Evolutionary conservation across 2,797 vertebrate species (phyloP), one percentile per base, ranked within the genome.

Genomic region (Muscicapa striata): DNA sequence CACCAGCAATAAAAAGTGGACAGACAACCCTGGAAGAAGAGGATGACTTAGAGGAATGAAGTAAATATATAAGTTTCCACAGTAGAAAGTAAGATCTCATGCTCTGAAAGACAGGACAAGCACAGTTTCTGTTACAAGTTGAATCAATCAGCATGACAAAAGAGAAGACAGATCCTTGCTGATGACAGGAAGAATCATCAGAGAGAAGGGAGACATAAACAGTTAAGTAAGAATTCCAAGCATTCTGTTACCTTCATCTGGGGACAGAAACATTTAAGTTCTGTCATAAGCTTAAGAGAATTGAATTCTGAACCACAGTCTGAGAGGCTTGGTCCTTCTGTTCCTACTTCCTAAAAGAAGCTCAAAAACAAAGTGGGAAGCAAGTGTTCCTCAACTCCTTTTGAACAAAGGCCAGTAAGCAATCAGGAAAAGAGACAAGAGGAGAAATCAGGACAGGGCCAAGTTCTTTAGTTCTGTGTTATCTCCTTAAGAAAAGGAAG

Each of bases 71-170:
- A 62, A 12, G 49, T 64, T 91, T 78, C 61, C 69, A 68, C n/a
- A 62, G 76, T 0, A 68, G 64, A 89, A 80, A 87, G 43, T 32
- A 92, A 3, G 7, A 32, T 24, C 32, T 91, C 58, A 43, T 4
- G 10, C 22, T 68, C 58, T 51, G n/a, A 83, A 64, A 27, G 57
- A 77, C 1, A 64, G 27, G 57, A 77, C 1, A 1, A 91, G 68
- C 8, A 6, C 1, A 69, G 59, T 29, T 78, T 85, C 72, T 75
- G 34, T 68, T 77, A 75, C n/a, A 66, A 84, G 76, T 2, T 88
- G 68, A 88, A 83, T 87, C 43, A 78, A 85, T 72, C 58, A 48
- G 51, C 83, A 78, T 23, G 11, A 92, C 87, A 95, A 87, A 85
- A 34, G n/a, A 82, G 69, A 15, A 70, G 49, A 89, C 15, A 88